Percentiles rank a stretch among this genome's conserved stretches.
phyloP scores from a whole-genome alignment of 2,797 vertebrate genomes.

The Gymnocypris eckloni region DNA sequence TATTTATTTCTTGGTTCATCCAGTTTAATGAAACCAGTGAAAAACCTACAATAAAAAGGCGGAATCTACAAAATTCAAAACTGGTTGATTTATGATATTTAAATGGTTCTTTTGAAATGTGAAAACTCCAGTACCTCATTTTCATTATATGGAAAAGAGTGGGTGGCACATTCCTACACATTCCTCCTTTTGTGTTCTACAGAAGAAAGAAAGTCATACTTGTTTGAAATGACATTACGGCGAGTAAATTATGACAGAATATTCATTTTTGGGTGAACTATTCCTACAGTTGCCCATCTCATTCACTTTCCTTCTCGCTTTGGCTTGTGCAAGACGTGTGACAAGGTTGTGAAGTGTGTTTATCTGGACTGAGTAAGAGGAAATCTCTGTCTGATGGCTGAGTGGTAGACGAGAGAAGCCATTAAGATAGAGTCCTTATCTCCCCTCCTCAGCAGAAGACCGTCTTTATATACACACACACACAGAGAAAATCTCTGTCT shows the following conservation, averaged over 20 bases:
- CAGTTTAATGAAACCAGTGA: neutral
- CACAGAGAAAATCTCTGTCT: conserved; percentile 47
- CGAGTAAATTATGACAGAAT: neutral
- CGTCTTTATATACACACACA: conserved; percentile 58
- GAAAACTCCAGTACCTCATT: neutral
- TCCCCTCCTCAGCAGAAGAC: conserved; percentile 69
- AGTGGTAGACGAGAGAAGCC: conserved; percentile 77
- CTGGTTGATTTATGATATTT: neutral
- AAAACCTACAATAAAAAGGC: neutral
- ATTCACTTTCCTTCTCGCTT: conserved; percentile 17
- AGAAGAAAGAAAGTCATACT: neutral
- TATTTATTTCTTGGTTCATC: neutral
- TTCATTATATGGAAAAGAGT: neutral
- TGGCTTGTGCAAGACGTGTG: conserved; percentile 45
- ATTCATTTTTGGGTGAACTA: neutral
- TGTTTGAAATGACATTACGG: neutral
- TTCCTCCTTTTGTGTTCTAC: conserved; percentile 18
- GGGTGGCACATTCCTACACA: neutral
- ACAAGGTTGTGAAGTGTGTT: conserved; percentile 78
- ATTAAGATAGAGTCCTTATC: conserved; percentile 82
- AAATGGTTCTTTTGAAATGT: neutral
- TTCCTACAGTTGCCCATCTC: conserved; percentile 53
- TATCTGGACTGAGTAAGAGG: conserved; percentile 74
- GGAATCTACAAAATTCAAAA: neutral
- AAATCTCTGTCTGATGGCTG: conserved; percentile 76